Base-by-base conservation (phyloP, 2,797 vertebrate genomes). In the Gymnopithys bicolor region DNA sequence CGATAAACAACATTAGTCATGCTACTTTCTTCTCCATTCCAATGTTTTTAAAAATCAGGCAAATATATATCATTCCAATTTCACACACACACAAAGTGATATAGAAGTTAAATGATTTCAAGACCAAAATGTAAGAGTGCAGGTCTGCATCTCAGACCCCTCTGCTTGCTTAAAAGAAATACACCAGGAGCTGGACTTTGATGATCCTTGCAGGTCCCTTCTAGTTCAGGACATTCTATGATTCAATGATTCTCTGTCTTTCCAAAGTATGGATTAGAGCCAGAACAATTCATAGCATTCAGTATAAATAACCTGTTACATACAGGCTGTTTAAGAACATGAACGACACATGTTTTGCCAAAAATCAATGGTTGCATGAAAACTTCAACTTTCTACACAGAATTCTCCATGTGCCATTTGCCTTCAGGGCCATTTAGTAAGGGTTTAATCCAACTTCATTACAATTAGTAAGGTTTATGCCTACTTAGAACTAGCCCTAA, bases 1-100 rank as follows among this genome's bases (percentile, higher is more conserved):
- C 48, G 70, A 88, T 88, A 86, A 93, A 95, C 73, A 66, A 32
- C 69, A 74, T 91, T 79, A 63, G 58, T 76, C 83, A 90, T 19
- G 52, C n/a, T 51, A 11, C 56, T 87, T 90, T 88, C 62, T 76
- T 69, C 37, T 33, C 52, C 30, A 33, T 79, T 79, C 58, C n/a
- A 62, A n/a, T 51, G 46, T 74, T 86, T 92, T 73, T 64, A 64
- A 92, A 95, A 87, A 79, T 46, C 67, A 67, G 49, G 37, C 32
- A 94, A 87, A 84, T 56, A 35, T 10, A 33, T 52, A 67, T 43
- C 3, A 11, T 79, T 46, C 60, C 43, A 46, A 48, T 63, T 75
- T 79, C 48, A 62, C 22, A 19, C 22, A 68, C 18, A 53, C 9
- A 19, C 17, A 90, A 45, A 58, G 28, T 33, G 16, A 32, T 32